phyloP scores from a whole-genome alignment of 2,888 invertebrate species.

The Lissocephala sabroskyi region DNA sequence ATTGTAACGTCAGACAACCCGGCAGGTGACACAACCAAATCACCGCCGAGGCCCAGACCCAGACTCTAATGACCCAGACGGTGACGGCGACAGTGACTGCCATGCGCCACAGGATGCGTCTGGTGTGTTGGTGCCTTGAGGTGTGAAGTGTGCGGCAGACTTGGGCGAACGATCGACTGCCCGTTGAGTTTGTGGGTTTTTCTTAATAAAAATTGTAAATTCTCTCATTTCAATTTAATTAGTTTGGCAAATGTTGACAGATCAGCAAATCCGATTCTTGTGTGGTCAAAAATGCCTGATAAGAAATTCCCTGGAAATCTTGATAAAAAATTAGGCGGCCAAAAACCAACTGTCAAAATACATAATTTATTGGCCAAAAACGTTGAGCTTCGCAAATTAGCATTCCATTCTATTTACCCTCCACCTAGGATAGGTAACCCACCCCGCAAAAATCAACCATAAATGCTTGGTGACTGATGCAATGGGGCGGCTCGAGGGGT shows the following conservation, averaged over 20 bases:
- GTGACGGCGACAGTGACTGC: constrained; percentile 30
- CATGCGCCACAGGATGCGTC: constrained; percentile 66
- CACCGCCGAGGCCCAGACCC: constrained; percentile 13
- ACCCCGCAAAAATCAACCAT: constrained; percentile 9
- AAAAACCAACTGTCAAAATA: constrained; percentile 58
- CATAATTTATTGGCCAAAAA: constrained; percentile 58
- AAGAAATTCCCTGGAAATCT: no score
- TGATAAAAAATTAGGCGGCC: no score
- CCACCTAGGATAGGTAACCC: neutral
- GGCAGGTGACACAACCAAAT: constrained; percentile 46
- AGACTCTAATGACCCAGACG: constrained; percentile 48
- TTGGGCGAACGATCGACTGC: no score
- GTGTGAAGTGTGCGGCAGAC: constrained; percentile 52
- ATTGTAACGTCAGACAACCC: constrained; percentile 56
- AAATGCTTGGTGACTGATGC: constrained; percentile 54
- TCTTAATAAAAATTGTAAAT: constrained; percentile 41
- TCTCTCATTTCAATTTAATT: constrained; percentile 49
- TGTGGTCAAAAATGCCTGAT: no score
- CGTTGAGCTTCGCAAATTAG: constrained; percentile 49
- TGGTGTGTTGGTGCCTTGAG: constrained; percentile 37
- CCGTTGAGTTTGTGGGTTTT: constrained; percentile 54
- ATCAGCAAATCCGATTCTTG: no score
- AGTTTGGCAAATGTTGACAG: constrained; percentile 42
- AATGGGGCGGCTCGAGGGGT: constrained; percentile 45
- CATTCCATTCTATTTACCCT: constrained; percentile 49